Conservation (phyloP, 2,888 invertebrate species). For the Timandra comae region DNA sequence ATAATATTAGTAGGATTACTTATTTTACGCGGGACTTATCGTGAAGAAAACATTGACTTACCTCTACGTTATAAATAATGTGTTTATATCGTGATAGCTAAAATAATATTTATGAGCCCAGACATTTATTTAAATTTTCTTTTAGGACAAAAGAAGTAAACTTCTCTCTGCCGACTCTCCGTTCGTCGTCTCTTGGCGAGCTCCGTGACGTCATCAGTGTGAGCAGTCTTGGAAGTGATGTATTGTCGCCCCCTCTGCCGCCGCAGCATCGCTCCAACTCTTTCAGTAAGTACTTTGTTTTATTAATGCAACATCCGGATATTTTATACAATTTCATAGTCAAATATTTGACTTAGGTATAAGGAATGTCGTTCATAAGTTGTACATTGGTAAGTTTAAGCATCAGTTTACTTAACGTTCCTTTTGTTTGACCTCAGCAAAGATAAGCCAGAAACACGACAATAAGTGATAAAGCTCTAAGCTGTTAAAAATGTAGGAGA, state of each 20-base stretch:
- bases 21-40: too few species aligned
- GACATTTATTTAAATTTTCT: too few species aligned
- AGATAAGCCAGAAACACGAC: too few species aligned
- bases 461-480: too few species aligned
- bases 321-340: neutral
- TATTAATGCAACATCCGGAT: neutral
- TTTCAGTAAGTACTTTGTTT: constrained; percentile 76
- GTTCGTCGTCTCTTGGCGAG: constrained; percentile 67
- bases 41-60: too few species aligned
- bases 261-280: constrained; percentile 78
- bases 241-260: constrained; percentile 59
- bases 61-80: too few species aligned
- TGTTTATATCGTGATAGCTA: too few species aligned
- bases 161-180: constrained; percentile 64
- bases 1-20: too few species aligned
- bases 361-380: neutral
- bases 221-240: constrained; percentile 58
- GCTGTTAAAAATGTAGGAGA: too few species aligned
- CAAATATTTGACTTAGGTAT: neutral
- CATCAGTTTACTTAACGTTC: neutral
- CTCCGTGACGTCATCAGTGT: constrained; percentile 64
- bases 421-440: neutral
- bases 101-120: too few species aligned
- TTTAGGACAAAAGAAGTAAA: constrained; percentile 70
- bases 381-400: neutral